These are phyloP conservation scores for Argyra leucocephala DNA, from an alignment of 2,888 invertebrate genomes.

Conservation along the genomic window DNA sequence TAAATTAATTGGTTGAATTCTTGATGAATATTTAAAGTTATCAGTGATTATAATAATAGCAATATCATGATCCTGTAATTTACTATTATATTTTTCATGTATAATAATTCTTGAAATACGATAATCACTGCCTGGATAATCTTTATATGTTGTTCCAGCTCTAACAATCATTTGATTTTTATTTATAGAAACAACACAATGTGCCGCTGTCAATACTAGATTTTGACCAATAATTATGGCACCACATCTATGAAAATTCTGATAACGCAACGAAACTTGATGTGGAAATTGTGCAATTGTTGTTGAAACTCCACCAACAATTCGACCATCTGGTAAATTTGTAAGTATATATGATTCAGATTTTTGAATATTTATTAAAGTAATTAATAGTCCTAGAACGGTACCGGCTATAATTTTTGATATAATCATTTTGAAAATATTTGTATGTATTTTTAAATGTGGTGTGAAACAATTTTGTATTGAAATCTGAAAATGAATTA, in stretches of 20 bases:
- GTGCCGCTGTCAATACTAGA: slow-evolving; percentile 43
- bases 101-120: slow-evolving; percentile 32
- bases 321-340: slow-evolving; percentile 31
- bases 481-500: not conserved
- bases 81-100: slow-evolving; percentile 33
- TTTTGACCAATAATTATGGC: slow-evolving; percentile 38
- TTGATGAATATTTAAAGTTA: not conserved
- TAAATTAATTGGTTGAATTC: slow-evolving; percentile 1
- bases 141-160: slow-evolving; percentile 36
- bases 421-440: too few species aligned
- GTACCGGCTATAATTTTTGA: not conserved
- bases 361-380: not conserved
- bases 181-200: slow-evolving; percentile 34
- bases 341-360: not conserved
- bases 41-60: slow-evolving; percentile 32
- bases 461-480: too few species aligned
- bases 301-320: slow-evolving; percentile 43
- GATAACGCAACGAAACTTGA: slow-evolving; percentile 42
- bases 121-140: slow-evolving; percentile 37
- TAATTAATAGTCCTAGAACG: too few species aligned
- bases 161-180: slow-evolving; percentile 33
- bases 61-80: slow-evolving; percentile 40
- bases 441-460: too few species aligned
- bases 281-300: slow-evolving; percentile 42
- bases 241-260: slow-evolving; percentile 42